Percentiles rank a stretch among this genome's conserved stretches.
Conservation (phyloP, 2,113 vertebrate species). For the Corvus cornix region DNA sequence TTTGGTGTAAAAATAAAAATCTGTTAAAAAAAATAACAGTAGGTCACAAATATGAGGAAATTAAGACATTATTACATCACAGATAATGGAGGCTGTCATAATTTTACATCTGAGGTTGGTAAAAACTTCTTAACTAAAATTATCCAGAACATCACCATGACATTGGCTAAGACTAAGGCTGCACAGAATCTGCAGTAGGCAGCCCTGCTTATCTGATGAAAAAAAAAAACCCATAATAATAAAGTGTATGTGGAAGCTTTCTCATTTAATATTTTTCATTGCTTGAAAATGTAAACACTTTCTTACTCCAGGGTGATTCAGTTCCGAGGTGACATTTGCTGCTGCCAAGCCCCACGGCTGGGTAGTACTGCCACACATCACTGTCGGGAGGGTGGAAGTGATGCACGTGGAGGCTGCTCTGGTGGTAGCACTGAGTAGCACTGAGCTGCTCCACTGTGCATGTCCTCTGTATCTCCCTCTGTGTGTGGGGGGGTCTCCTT, state of each 20-base stretch:
- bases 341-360: background rate
- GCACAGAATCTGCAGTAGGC: background rate
- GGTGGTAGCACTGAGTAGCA: background rate
- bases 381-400: accelerated
- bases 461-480: background rate
- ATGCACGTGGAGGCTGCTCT: background rate
- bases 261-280: background rate
- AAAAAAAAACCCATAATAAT: background rate
- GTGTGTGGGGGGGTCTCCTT: accelerated
- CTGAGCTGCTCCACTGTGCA: accelerated
- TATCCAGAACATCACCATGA: background rate
- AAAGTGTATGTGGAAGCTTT: background rate
- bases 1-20: background rate
- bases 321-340: background rate
- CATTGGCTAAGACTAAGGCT: background rate
- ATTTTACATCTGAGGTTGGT: background rate
- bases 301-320: background rate
- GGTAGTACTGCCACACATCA: accelerated
- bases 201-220: background rate
- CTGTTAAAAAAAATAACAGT: background rate
- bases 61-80: background rate
- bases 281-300: background rate
- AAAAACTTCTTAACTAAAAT: background rate
- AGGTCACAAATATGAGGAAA: background rate
- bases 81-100: background rate